These are phyloP conservation scores for Basileuterus tristriatus DNA, from an alignment of 2,797 vertebrate species.

Conservation along the genomic window DNA sequence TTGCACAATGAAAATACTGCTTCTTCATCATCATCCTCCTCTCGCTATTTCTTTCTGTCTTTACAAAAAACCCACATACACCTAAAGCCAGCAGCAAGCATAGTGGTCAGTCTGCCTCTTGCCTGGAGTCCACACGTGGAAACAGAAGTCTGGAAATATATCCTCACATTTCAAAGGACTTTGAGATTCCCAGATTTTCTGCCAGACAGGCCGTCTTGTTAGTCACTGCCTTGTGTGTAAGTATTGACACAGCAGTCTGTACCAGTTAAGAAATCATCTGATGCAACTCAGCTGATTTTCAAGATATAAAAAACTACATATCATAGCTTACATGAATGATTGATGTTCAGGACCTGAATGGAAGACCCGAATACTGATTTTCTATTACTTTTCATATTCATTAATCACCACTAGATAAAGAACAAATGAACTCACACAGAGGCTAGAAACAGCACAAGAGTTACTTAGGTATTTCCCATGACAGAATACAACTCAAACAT, in stretches of 20 bases:
- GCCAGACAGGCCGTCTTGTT: background rate
- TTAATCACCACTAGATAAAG: background rate
- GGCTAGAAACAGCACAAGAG: background rate
- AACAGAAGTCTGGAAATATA: background rate
- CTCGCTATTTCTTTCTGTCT: background rate
- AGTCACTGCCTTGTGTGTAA: background rate
- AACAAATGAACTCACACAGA: background rate
- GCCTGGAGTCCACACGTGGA: fast-evolving
- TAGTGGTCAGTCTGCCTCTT: background rate
- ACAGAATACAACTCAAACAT: constrained; percentile 31
- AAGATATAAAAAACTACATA: background rate
- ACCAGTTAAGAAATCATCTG: background rate
- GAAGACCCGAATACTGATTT: background rate
- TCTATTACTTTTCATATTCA: background rate
- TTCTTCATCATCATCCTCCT: background rate
- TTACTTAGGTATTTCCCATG: constrained; percentile 2
- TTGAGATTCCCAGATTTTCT: background rate
- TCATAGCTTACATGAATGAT: background rate
- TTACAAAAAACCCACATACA: background rate
- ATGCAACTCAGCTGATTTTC: background rate
- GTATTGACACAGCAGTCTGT: background rate
- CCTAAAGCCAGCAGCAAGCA: background rate
- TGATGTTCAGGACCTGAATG: background rate
- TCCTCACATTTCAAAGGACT: background rate
- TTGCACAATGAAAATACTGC: background rate